Evolutionary conservation across 2,888 invertebrate genomes (phyloP), one percentile per base, ranked within the genome.

Genomic region (Acanthococcus lagerstroemiae): DNA sequence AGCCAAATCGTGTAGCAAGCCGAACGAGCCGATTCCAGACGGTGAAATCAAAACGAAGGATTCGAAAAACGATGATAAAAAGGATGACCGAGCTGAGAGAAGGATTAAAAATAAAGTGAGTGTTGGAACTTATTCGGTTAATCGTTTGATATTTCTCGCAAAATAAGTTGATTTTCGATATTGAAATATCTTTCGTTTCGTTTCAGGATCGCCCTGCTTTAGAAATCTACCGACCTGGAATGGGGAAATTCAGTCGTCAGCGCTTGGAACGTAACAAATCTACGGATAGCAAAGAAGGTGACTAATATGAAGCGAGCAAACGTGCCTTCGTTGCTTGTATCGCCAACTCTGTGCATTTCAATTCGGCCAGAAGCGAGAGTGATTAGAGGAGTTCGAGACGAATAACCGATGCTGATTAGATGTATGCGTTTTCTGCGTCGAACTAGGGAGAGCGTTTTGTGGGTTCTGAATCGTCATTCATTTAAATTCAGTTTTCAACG

Each of bases 221-320:
- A 74, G 88, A 88, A 68, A 88, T 94, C 71, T 94, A 94, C 76
- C 85, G 92, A 71, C 94, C 94, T 0, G 90, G 90, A 22, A 91
- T 88, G 87, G 83, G 87, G n/a, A 84, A 83, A 72, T 85, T 87
- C 74, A 84, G 86, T 72, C 55, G 55, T 48, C 66, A 56, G 9
- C 55, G 56, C 2, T 56, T 66, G 26, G 55, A 66, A 30, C 66
- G 61, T 1, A 61, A 54, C n/a, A 61, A 61, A 50, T 61, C 54
- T 6, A 61, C 50, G 15, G 61, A 61, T 1, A 52, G 61, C 24
- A 61, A 61, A 61, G 61, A 61, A 22, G 27, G 52, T 37, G 61
- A 61, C 52, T 61, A 61, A 26, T n/a, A 24, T 7, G 4, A 15
- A 45, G 17, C 19, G 46, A 45, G 15, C 46, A 45, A n/a, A n/a